Base-by-base conservation (phyloP, 2,888 invertebrate genomes). In the Limnephilus rhombicus region DNA sequence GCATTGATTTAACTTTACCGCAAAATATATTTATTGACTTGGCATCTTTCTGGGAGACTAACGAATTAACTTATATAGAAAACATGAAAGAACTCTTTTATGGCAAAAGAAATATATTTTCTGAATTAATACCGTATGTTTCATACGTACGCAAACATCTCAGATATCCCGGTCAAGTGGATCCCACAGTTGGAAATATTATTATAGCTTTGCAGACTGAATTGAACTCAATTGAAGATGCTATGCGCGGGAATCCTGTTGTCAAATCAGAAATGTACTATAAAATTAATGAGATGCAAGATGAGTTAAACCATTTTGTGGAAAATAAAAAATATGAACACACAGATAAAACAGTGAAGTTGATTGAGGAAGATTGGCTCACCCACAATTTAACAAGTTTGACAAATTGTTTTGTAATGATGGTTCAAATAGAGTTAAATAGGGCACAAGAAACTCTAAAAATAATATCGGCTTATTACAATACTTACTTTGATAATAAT, bases 241-340 rank as follows among this genome's bases (percentile, higher is more conserved):
- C 97, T 94, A 96, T 97, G 95, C 95, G 97, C 3, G 81, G 45
- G 92, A 95, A 97, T 91, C 95, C 95, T 93, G 96, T 97, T 92
- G 95, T 97, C 2, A 97, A 97, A 94, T 96, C 96, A 92, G 97
- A 97, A 95, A 95, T 97, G 95, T 97, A 97, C 94, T 97, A 96
- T 93, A 95, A 96, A 68, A 95, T 96, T 0, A 95, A 95, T 89
- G 96, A 96, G 91, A 95, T 97, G 88, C 96, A 96, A 94, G 94
- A 95, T 80, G 95, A 95, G 90, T 94, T 97, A 18, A 96, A 96
- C 94, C 95, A 96, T 89, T 96, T 97, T 92, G 97, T 97, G 94
- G 97, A 97, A 93, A 94, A 95, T 90, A 96, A 96, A 93, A 97
- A 97, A 95, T 94, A 95, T 53, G 95, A 95, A 93, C 96, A 96